These are phyloP conservation scores for Lucinisca nassula DNA, from an alignment of 2,888 invertebrate genomes.

Conservation along the genomic window DNA sequence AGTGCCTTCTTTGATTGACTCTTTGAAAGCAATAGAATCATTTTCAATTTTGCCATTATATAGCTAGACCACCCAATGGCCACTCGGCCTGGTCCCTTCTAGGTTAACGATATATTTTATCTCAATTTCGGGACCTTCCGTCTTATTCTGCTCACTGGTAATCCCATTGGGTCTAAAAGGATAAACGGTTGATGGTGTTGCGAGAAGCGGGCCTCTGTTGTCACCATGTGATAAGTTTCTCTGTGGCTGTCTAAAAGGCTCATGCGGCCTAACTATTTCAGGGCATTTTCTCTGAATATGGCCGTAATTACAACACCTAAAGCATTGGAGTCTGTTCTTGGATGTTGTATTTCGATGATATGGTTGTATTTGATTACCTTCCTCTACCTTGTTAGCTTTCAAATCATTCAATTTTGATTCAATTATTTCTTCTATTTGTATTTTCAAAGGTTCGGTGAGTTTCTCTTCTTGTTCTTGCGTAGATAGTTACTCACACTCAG, in stretches of 20 bases:
- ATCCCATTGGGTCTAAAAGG: neutral
- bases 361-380: no score
- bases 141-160: neutral
- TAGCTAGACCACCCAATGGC: neutral
- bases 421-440: neutral
- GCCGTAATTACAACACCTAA: neutral
- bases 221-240: no score
- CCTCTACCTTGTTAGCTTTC: neutral
- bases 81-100: neutral
- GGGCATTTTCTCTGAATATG: neutral
- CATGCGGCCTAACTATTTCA: neutral
- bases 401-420: neutral
- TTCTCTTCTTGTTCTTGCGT: neutral
- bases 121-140: neutral
- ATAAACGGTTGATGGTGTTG: neutral
- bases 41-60: neutral
- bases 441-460: neutral
- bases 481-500: neutral
- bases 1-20: neutral
- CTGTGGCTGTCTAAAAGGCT: neutral
- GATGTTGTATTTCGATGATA: no score
- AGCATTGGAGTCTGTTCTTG: no score
- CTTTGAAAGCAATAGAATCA: neutral
- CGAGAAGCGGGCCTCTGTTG: neutral
- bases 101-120: neutral